Evolutionary conservation across 2,888 invertebrate genomes (phyloP).

Genomic region (Dicyrtomina minuta): DNA sequence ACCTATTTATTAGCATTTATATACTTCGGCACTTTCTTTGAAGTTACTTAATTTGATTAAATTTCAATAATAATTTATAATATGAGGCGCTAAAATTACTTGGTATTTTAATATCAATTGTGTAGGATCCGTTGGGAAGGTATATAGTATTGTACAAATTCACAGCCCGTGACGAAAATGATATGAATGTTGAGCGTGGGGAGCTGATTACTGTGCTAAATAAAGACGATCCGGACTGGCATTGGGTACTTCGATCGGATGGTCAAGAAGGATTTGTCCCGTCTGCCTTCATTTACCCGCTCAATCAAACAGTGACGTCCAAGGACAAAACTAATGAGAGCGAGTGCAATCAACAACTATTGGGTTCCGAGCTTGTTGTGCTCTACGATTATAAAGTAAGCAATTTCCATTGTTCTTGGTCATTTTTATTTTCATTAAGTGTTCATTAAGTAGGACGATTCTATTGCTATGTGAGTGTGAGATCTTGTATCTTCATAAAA

Average conservation of each 20-base stretch:
- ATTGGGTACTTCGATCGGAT: slow-evolving; percentile 89
- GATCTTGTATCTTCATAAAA: no score
- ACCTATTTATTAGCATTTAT: no score
- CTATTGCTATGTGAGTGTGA: no score
- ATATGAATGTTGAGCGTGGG: slow-evolving; percentile 87
- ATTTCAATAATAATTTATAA: background rate
- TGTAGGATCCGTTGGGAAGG: slow-evolving; percentile 46
- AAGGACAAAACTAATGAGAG: slow-evolving; percentile 33
- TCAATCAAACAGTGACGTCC: slow-evolving; percentile 31
- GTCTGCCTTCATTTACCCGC: slow-evolving; percentile 86
- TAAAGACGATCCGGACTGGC: slow-evolving; percentile 94
- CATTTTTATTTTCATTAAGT: background rate
- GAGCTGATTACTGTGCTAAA: slow-evolving; percentile 92
- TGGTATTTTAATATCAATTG: background rate
- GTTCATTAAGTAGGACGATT: background rate
- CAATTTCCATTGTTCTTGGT: no score
- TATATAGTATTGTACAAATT: slow-evolving; percentile 92
- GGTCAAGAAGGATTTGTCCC: slow-evolving; percentile 95
- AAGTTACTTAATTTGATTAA: no score
- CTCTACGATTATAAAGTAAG: slow-evolving; percentile 86
- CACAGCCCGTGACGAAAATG: slow-evolving; percentile 89
- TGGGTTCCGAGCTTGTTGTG: slow-evolving; percentile 87
- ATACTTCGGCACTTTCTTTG: no score
- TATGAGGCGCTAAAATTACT: no score
- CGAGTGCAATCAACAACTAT: slow-evolving; percentile 29